phyloP scores from a whole-genome alignment of 1,140 invertebrate species.

The Cataglyphis hispanica region DNA sequence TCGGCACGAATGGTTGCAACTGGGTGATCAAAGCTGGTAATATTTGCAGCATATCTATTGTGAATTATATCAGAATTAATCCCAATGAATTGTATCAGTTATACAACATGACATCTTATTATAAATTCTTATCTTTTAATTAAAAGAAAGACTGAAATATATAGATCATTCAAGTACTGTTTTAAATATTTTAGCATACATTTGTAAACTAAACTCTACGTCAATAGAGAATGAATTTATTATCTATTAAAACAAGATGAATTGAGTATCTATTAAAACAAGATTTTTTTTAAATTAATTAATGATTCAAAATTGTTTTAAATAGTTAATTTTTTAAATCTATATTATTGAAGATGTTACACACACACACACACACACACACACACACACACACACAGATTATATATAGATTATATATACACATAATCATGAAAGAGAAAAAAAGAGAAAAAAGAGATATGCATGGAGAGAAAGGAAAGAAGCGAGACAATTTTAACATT shows the following conservation, averaged over 20 bases:
- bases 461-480: too few relatives aligned
- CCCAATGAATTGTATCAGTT: not conserved
- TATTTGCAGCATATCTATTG: constrained; percentile 39
- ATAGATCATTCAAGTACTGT: not conserved
- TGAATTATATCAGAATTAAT: constrained; percentile 49
- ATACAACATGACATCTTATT: constrained; percentile 2
- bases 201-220: not conserved
- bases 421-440: too few relatives aligned
- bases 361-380: too few relatives aligned
- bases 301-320: not conserved
- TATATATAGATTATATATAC: too few relatives aligned
- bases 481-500: not conserved
- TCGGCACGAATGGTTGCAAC: constrained; percentile 27
- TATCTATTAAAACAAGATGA: not conserved
- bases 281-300: too few relatives aligned
- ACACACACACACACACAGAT: too few relatives aligned
- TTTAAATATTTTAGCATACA: not conserved
- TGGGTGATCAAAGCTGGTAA: constrained; percentile 43
- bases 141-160: not conserved
- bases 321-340: not conserved
- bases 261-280: not conserved
- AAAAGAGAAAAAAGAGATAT: too few relatives aligned
- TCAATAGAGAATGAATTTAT: not conserved
- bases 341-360: not conserved
- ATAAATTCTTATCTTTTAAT: constrained; percentile 8